Base-by-base conservation (phyloP, 2,888 invertebrate species). In the Dilophus febrilis region DNA sequence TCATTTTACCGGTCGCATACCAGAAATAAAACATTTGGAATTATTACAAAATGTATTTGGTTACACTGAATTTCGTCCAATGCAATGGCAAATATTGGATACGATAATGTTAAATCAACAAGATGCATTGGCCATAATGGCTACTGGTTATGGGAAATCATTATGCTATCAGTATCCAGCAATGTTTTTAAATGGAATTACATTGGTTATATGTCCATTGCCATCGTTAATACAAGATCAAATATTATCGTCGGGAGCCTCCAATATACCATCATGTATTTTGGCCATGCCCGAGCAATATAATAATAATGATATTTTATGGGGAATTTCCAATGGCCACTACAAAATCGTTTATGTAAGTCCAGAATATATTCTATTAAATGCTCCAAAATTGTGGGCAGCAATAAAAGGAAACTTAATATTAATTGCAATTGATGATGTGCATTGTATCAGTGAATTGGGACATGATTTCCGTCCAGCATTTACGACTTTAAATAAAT, bases 371-470 rank as follows among this genome's bases (percentile, higher is more conserved):
- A 59, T 64, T 32, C 63, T 61, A 12, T 67, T 66, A 12, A 49
- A 47, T 40, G 64, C 63, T n/a, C 48, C 44, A 10, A 47, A 46
- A 13, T 43, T 61, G 3, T 26, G 64, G n/a, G 37, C 43, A 13
- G 45, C 45, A 10, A 40, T 58, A 13, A 45, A 45, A 4, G 22
- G 44, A 11, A 57, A 65, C 47, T 50, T 77, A 6, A 55, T 58
- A 2, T 51, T 79, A 40, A 64, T 82, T 37, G 81, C 80, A 11
- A 67, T 82, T 22, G 82, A 82, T 57, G 81, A 82, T 55, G 77
- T 80, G 5, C 81, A 81, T 53, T 80, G 80, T 58, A 73, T 81
- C 2, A 77, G 77, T 38, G 72, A 74, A 48, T 81, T 80, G 80
- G 80, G 80, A 1, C 76, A 78, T 53, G 79, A 81, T 53, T 81